Percentiles rank a stretch among this genome's conserved stretches.
These are phyloP conservation scores for Psittacula cyanocephala DNA, from an alignment of 2,113 vertebrate species.

Conservation along the genomic window DNA sequence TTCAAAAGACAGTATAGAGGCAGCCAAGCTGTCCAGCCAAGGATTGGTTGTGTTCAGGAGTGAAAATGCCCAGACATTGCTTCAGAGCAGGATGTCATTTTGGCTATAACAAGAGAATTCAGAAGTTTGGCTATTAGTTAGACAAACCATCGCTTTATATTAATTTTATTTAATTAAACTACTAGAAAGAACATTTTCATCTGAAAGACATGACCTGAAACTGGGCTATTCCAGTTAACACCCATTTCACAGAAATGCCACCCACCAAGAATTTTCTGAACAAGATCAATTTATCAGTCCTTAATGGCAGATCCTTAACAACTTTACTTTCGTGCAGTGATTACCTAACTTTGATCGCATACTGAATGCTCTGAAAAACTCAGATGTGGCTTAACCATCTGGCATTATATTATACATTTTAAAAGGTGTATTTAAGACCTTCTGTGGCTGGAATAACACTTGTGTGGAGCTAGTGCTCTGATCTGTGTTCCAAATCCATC, in stretches of 20 bases:
- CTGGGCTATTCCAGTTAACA: conserved; percentile 32
- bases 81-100: neutral
- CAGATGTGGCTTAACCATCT: conserved; percentile 47
- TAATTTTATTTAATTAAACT: conserved; percentile 16
- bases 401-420: conserved; percentile 35
- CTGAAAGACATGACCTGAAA: conserved; percentile 15
- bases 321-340: neutral
- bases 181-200: neutral
- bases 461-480: conserved; percentile 27
- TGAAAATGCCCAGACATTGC: neutral
- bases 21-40: neutral
- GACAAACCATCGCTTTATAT: neutral
- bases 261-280: conserved; percentile 1
- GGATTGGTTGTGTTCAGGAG: neutral
- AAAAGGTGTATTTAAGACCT: conserved; percentile 56
- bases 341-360: conserved; percentile 2
- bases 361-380: conserved; percentile 25
- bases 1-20: neutral
- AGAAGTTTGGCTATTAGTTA: neutral
- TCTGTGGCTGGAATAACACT: conserved; percentile 60
- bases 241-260: conserved; percentile 48
- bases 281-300: neutral
- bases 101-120: neutral
- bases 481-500: conserved; percentile 58
- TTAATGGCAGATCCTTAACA: conserved; percentile 15